Conservation (phyloP, 37 sponge, comb jelly and placozoan genomes). For the Axinella damicornis region DNA sequence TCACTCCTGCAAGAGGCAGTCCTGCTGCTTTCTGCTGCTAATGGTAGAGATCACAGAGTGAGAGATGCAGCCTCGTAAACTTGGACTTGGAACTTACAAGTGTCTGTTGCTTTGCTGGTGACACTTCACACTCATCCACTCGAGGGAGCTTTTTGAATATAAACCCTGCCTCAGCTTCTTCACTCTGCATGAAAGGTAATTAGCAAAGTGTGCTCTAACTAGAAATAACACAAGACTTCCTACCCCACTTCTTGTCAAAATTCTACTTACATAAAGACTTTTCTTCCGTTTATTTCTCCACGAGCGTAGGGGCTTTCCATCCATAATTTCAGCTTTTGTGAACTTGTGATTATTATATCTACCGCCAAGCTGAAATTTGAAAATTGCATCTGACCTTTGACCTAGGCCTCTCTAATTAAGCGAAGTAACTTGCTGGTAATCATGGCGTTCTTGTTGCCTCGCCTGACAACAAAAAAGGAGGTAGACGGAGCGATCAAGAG, state of each 20-base stretch:
- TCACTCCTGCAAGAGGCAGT: too few species aligned
- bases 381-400: neutral
- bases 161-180: slow-evolving; percentile 15
- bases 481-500: slow-evolving; percentile 84
- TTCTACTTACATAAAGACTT: slow-evolving; percentile 43
- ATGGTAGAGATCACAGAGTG: too few species aligned
- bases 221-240: neutral
- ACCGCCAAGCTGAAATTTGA: neutral
- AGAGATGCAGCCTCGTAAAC: too few species aligned
- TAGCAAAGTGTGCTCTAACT: slow-evolving; percentile 19
- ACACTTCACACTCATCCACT: too few species aligned
- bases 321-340: too few species aligned
- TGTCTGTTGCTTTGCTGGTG: too few species aligned
- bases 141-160: slow-evolving; percentile 1
- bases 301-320: neutral
- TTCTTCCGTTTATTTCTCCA: slow-evolving; percentile 38
- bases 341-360: too few species aligned
- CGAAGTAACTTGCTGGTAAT: neutral
- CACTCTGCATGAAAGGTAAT: neutral
- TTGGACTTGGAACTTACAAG: too few species aligned
- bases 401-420: too few species aligned
- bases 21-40: too few species aligned
- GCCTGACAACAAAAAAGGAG: slow-evolving; percentile 71
- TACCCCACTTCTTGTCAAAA: neutral
- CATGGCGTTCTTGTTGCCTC: slow-evolving; percentile 42